Base-by-base conservation (phyloP, 2,797 vertebrate genomes). In the Scleropages formosus region DNA sequence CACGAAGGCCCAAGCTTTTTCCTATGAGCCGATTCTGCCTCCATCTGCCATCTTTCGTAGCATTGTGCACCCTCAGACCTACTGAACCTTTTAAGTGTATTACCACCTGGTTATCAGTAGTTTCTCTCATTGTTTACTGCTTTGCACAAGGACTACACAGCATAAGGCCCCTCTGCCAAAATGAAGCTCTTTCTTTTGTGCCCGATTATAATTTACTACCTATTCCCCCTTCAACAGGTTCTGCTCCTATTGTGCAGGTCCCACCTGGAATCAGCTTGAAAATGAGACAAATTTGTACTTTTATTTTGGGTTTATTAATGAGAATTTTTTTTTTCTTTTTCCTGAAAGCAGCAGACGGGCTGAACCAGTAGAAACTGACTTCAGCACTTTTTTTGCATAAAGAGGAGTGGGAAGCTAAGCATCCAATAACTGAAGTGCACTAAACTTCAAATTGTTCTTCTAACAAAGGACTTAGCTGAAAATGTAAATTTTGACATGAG, bases 1-100 rank as follows among this genome's bases (percentile, higher is more conserved):
- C 72, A 49, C 47, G 47, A 60, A 64, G 47, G 66, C 65, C 66
- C 44, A 12, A 68, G 18, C 26, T 63, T 44, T 65, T 31, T 53
- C 74, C 47, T 56, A 18, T 16, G 44, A 56, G 61, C 22, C 10
- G 15, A 74, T 66, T 70, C 51, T 51, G n/a, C 49, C 67, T 60
- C 77, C 76, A 77, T 81, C 80, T 79, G 68, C 80, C 77, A 79
- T 72, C 80, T 81, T 81, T 84, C 79, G 51, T 74, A 47, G 72
- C 76, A 84, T 86, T 85, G 81, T 85, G 81, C 79, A 70, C 47
- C 77, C 82, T 79, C 79, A 86, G 85, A 82, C 75, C 81, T 84
- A 87, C 85, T 87, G 85, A 85, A 83, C 82, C 77, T 82, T 85
- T 83, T 83, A 87, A 90, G 82, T 87, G 83, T 78, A 75, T 78